Evolutionary conservation across 2,113 vertebrate genomes (phyloP), one percentile per base, ranked within the genome.

Genomic region (Colaptes auratus): DNA sequence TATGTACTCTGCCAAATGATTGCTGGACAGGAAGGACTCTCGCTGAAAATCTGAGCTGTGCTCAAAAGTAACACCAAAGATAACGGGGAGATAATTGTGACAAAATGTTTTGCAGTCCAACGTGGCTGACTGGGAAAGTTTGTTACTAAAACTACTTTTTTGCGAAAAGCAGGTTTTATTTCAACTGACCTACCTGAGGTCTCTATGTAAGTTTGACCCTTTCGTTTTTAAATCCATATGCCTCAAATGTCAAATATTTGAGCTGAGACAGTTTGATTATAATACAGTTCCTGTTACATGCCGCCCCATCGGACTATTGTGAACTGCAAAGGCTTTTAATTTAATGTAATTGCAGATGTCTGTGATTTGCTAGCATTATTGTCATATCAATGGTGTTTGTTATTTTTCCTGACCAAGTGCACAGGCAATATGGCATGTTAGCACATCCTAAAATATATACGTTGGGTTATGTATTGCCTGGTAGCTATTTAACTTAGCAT

Each of bases 351-450:
- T 71, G 58, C 53, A 88, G 85, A 30, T 0, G 0, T 82, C 46
- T 89, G 13, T 84, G 73, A 86, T 86, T 93, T 82, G 55, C 70
- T 84, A 35, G 59, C n/a, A 35, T 86, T 90, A 86, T 52, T 95
- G 53, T 82, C 86, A 27, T 93, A 92, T 88, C 88, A 83, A 2
- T 81, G 82, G 33, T 36, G 69, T 63, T 61, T 66, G 36, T 64
- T 89, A 30, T 72, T 83, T 92, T 93, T 94, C 66, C 80, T 90
- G 83, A 50, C 56, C 61, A 77, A 81, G 65, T 81, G 28, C 66
- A 79, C 50, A 53, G 89, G 86, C 88, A 82, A 8, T 78, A 81
- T 35, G 70, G 50, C 63, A 23, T 78, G 48, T 89, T 73, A 87
- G 89, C 77, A 89, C 70, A 82, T 65, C 86, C 70, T 87, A 35